Percentiles rank a stretch among this genome's conserved stretches.
Conservation (phyloP, 1,140 invertebrate species). For the Aphelinus certus region DNA sequence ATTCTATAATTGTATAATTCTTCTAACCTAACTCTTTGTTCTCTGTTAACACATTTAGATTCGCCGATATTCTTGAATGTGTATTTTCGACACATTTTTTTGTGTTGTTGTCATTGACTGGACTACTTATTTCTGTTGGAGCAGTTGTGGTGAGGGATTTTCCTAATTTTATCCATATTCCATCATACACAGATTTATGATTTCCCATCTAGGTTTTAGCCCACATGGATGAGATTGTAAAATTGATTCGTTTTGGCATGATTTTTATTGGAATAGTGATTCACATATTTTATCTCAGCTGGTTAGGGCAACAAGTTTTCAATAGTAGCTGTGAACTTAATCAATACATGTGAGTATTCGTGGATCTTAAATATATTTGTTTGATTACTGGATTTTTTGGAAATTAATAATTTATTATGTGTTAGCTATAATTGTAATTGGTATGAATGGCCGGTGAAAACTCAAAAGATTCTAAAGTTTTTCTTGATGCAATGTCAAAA, state of each 20-base stretch:
- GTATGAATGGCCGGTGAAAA: neutral
- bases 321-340: neutral
- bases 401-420: neutral
- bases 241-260: neutral
- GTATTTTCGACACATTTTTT: neutral
- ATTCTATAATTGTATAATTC: neutral
- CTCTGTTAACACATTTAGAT: no score
- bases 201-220: neutral
- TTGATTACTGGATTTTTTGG: neutral
- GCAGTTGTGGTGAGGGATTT: neutral
- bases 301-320: constrained; percentile 6
- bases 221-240: neutral
- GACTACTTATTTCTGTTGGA: neutral
- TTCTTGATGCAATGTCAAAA: neutral
- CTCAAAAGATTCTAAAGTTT: neutral
- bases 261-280: neutral
- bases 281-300: constrained; percentile 19
- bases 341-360: neutral
- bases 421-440: constrained; percentile 13
- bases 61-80: no score
- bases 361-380: neutral
- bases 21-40: neutral
- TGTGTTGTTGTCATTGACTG: neutral
- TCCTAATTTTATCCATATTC: neutral
- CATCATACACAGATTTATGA: neutral